Evolutionary conservation across 2,888 invertebrate species (phyloP), one percentile per base, ranked within the genome.

Genomic region (Caenorhabditis zanzibari): DNA sequence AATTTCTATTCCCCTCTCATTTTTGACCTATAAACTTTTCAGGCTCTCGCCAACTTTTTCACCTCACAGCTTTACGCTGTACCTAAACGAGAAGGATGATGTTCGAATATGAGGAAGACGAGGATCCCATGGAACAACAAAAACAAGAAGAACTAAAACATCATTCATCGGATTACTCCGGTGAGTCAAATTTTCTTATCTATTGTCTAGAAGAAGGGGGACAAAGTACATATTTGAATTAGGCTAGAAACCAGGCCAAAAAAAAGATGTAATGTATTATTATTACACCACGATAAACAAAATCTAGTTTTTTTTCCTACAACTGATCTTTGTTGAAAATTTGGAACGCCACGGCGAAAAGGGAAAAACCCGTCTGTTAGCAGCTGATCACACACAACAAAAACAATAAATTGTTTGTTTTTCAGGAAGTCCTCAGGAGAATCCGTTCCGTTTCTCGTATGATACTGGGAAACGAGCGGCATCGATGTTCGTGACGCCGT

Each of bases 91-190:
- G 76, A 80, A 84, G 59, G 81, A 87, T 87, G 87, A 87, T 87
- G 87, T 87, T 87, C 86, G 86, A 87, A 72, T 80, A 85, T 69
- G 87, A 87, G 72, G 87, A 87, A 77, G 87, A 87, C 59, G 80
- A 85, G 61, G 87, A 87, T 71, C 86, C 87, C 41, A 81, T 83
- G 84, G 85, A 85, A 82, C 61, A 66, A 41, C 58, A 77, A 66
- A 52, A 73, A 76, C 47, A 81, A 56, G 44, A 69, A 74, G 66
- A 75, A 75, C 38, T 74, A 68, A 69, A 49, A 68, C 68, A 69
- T 69, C 76, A 82, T 66, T 77, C 77, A 28, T 68, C 82, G 77
- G 82, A 72, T 77, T 63, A 61, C 68, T 82, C 77, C 58, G 77
- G 76, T 81, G 54, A 71, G 81, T 75, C 66, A 69, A 66, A 47